phyloP scores from a whole-genome alignment of 2,888 invertebrate species.

The Coenonympha arcania region DNA sequence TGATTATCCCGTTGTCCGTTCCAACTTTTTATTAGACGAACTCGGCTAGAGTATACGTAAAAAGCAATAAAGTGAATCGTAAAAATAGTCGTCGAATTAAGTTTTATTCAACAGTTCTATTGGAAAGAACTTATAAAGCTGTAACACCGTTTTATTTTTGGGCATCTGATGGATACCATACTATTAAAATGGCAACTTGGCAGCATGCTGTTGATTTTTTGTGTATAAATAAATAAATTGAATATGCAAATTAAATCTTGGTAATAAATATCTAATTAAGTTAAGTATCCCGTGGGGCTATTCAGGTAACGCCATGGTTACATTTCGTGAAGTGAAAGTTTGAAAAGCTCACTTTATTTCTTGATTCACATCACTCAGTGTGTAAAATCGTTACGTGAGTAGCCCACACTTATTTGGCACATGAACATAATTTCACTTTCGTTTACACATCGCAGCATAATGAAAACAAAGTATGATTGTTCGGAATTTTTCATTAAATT shows the following conservation, averaged over 20 bases:
- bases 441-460: conserved; percentile 27
- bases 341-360: too few relatives aligned
- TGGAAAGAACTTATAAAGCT: conserved; percentile 4
- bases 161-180: conserved; percentile 30
- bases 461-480: conserved; percentile 37
- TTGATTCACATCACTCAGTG: too few relatives aligned
- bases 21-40: conserved; percentile 7
- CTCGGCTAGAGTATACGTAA: not conserved
- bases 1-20: not conserved
- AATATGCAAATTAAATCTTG: too few relatives aligned
- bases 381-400: too few relatives aligned
- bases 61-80: conserved; percentile 6
- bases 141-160: not conserved
- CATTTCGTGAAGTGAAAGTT: too few relatives aligned
- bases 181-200: conserved; percentile 40
- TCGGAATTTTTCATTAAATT: conserved; percentile 41
- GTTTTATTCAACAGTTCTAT: not conserved
- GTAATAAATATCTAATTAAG: too few relatives aligned
- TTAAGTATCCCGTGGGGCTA: too few relatives aligned
- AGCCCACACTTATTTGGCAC: too few relatives aligned
- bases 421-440: too few relatives aligned
- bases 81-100: conserved; percentile 7
- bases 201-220: too few relatives aligned
- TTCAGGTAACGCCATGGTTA: too few relatives aligned
- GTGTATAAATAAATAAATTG: not conserved